phyloP scores from a whole-genome alignment of 92 coral and sea anemone species.

The Isaurus tuberculatus region DNA sequence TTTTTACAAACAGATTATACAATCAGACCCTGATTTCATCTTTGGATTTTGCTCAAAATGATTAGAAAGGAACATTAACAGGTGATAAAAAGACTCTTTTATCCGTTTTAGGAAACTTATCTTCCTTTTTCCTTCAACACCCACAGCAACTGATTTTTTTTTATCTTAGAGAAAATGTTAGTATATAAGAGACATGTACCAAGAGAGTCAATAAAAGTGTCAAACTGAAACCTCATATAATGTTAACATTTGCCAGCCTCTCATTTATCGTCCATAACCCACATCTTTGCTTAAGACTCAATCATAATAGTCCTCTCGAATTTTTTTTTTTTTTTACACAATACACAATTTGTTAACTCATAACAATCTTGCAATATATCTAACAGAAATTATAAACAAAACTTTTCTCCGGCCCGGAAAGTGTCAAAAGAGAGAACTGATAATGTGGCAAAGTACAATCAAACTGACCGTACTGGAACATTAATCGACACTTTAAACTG shows the following conservation, averaged over 20 bases:
- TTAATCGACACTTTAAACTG: not conserved
- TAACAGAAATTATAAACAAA: not conserved
- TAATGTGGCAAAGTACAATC: not conserved
- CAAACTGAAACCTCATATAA: not conserved
- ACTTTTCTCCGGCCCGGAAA: not conserved
- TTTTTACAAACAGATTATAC: slow-evolving; percentile 20
- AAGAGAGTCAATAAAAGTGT: not conserved
- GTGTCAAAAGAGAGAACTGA: not conserved
- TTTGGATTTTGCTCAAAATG: not conserved
- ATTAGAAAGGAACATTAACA: not conserved
- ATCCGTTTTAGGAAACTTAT: not conserved
- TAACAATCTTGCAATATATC: not conserved
- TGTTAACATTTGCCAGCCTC: not conserved
- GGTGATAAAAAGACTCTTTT: not conserved
- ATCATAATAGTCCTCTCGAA: too few species aligned
- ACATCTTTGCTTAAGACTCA: not conserved
- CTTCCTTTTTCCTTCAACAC: not conserved
- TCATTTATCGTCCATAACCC: not conserved
- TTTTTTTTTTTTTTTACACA: not conserved
- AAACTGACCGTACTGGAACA: not conserved
- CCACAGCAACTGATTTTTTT: not conserved
- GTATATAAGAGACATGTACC: not conserved
- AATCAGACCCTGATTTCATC: not conserved
- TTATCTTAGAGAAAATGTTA: not conserved
- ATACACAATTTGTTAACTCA: not conserved